Evolutionary conservation across 2,888 invertebrate species (phyloP), one percentile per base, ranked within the genome.

Genomic region (Eupithecia vulgata): DNA sequence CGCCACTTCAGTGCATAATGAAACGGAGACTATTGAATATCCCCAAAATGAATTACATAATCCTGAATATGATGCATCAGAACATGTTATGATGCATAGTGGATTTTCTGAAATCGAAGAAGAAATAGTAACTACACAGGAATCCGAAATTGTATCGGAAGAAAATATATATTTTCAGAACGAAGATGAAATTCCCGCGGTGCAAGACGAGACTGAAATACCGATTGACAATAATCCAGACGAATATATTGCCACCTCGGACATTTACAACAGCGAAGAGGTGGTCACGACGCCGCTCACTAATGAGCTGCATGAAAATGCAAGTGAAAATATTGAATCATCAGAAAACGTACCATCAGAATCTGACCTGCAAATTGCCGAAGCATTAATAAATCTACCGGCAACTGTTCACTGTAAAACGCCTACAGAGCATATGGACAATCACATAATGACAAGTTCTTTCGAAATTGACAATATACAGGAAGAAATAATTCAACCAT

Each of bases 301-400:
- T 8, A 65, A 40, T 61, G 30, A 61, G 17, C 12, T 70, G 57
- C 68, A 67, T 1, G 62, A 73, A 67, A 69, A 70, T 40, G 69
- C 45, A 1, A 76, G 7, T 12, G 59, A 71, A 69, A 68, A 61
- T 64, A 48, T 59, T 57, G 71, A 76, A 57, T n/a, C 67, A 68
- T 62, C 77, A n/a, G 84, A 91, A 76, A 90, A 79, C 81, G 76
- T 83, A 57, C 94, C 93, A 7, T 88, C 94, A 34, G 94, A 94
- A 85, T 94, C 94, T 17, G 95, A 93, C 82, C 85, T 95, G 21
- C 94, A 95, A 87, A 90, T 95, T 75, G 95, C 95, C 25, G 94
- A 95, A 83, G 88, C 95, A 3, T 88, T 95, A 30, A 91, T 94
- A 68, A 94, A 91, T 83, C 86, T 95, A 57, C 94, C 94, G 8